Percentiles rank a stretch among this genome's conserved stretches.
phyloP scores from a whole-genome alignment of 2,888 invertebrate genomes.

The Protula sp. region DNA sequence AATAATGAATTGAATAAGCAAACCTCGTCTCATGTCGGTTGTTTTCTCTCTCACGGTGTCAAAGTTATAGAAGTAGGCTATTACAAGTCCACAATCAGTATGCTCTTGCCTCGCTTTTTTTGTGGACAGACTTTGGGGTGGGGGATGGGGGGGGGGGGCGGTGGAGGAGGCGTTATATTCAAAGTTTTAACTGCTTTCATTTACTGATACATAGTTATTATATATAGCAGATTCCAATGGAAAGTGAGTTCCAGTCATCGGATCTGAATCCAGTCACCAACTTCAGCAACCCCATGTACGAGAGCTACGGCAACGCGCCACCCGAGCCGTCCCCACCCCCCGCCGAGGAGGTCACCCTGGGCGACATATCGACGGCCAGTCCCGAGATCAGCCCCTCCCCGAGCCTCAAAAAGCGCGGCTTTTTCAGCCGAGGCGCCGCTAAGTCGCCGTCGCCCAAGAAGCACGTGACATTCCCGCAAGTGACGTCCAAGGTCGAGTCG shows the following conservation, averaged over 20 bases:
- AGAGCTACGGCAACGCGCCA: conserved; percentile 18
- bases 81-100: too few species aligned
- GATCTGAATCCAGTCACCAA: conserved; percentile 28
- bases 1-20: too few species aligned
- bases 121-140: too few species aligned
- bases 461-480: not conserved
- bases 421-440: not conserved
- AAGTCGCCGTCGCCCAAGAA: not conserved
- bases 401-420: not conserved
- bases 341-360: not conserved
- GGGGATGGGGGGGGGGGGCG: too few species aligned
- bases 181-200: too few species aligned
- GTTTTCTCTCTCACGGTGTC: too few species aligned
- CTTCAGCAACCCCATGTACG: conserved; percentile 44
- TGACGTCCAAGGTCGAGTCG: not conserved
- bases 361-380: not conserved
- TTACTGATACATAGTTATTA: too few species aligned
- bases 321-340: not conserved
- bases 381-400: not conserved
- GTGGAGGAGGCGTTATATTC: too few species aligned
- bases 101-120: too few species aligned
- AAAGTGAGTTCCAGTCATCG: conserved; percentile 2
- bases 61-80: too few species aligned
- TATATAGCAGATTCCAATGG: conserved; percentile 11
- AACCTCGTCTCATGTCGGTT: too few species aligned